Percentiles rank a stretch among this genome's conserved stretches.
These are phyloP conservation scores for Bradysia coprophila DNA, from an alignment of 1,140 invertebrate genomes.

Conservation along the genomic window DNA sequence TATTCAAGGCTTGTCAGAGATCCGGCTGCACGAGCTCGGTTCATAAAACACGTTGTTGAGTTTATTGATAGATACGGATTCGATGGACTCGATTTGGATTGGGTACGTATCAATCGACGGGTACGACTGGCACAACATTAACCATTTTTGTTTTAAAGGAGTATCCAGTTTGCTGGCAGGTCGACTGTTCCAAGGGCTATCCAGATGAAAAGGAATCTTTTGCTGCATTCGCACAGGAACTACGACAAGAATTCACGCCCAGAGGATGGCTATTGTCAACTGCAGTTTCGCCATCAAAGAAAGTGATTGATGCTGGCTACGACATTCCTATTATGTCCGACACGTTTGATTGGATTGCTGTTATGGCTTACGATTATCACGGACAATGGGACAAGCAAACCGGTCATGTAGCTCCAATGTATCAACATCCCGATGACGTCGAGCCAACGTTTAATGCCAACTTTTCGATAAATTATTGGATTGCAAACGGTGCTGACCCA, in stretches of 20 bases:
- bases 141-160: constrained; percentile 16
- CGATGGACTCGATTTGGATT: constrained; percentile 74
- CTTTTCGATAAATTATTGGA: constrained; percentile 66
- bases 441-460: constrained; percentile 68
- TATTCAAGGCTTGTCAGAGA: constrained; percentile 69
- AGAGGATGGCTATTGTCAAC: constrained; percentile 53
- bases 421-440: constrained; percentile 44
- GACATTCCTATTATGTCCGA: constrained; percentile 47
- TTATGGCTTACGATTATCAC: constrained; percentile 79
- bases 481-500: constrained; percentile 48
- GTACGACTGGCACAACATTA: neutral
- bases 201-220: constrained; percentile 57
- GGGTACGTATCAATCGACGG: too few species aligned
- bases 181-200: constrained; percentile 55
- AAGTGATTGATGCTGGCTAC: constrained; percentile 63
- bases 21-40: constrained; percentile 43
- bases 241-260: constrained; percentile 46
- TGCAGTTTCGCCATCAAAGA: constrained; percentile 68
- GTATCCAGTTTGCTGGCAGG: constrained; percentile 83
- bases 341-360: constrained; percentile 61
- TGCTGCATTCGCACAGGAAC: constrained; percentile 43
- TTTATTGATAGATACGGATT: constrained; percentile 65
- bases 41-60: constrained; percentile 52
- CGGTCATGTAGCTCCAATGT: constrained; percentile 65
- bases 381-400: constrained; percentile 72